These are phyloP conservation scores for Pogona vitticeps DNA, from an alignment of 2,113 vertebrate species.

Conservation along the genomic window DNA sequence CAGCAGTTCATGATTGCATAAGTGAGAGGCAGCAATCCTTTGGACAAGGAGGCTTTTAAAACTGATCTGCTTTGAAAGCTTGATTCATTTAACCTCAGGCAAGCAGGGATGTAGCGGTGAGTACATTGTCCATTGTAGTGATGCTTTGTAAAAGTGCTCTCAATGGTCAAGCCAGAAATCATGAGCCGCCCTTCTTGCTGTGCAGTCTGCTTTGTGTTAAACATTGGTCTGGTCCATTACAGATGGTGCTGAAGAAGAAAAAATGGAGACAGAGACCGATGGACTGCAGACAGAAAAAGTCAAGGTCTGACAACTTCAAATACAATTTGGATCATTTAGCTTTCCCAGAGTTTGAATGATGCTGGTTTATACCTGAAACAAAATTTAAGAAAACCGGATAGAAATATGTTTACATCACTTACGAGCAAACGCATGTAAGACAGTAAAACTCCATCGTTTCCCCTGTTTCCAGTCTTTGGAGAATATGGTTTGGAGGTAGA, in stretches of 20 bases:
- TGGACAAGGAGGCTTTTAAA: not conserved
- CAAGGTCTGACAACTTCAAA: slow-evolving; percentile 14
- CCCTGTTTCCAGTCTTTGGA: not conserved
- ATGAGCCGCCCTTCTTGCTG: not conserved
- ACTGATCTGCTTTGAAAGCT: not conserved
- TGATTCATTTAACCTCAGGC: not conserved
- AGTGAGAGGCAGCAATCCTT: not conserved
- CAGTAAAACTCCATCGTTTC: fast-evolving
- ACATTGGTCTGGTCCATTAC: slow-evolving; percentile 11
- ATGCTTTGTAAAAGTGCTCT: not conserved
- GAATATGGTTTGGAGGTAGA: fast-evolving
- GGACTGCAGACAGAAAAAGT: slow-evolving; percentile 91
- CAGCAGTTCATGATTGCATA: not conserved
- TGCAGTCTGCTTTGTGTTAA: not conserved
- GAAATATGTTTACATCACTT: not conserved
- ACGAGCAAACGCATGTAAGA: not conserved
- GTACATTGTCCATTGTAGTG: not conserved
- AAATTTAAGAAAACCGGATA: not conserved
- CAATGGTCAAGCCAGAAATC: not conserved
- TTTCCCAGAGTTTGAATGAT: fast-evolving
- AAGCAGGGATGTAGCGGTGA: not conserved
- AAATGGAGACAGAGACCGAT: slow-evolving; percentile 90
- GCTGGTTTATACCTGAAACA: not conserved
- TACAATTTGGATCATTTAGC: fast-evolving
- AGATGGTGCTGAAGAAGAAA: slow-evolving; percentile 88